phyloP scores from a whole-genome alignment of 2,797 vertebrate species.

The Botia almorhae region DNA sequence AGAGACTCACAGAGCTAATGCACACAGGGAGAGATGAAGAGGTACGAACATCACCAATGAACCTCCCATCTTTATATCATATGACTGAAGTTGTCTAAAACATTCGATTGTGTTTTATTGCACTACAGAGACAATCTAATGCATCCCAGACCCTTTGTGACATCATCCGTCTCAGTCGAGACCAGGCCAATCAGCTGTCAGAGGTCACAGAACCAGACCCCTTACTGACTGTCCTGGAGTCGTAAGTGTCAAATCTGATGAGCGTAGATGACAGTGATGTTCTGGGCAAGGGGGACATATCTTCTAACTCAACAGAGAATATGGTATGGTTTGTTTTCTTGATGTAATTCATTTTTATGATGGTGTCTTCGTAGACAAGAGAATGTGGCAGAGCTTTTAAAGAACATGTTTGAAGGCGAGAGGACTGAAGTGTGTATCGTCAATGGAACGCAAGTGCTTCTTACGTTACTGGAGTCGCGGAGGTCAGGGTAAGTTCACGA shows the following conservation, averaged over 20 bases:
- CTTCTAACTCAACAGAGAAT: neutral
- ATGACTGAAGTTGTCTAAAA: neutral
- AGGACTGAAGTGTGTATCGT: conserved; percentile 90
- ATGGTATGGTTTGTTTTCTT: neutral
- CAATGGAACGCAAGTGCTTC: conserved; percentile 93
- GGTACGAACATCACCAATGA: conserved; percentile 74
- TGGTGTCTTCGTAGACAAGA: conserved; percentile 81
- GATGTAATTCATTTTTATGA: neutral
- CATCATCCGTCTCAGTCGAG: conserved; percentile 93
- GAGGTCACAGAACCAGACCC: conserved; percentile 89
- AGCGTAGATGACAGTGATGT: neutral
- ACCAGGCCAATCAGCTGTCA: conserved; percentile 92
- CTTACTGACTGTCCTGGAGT: conserved; percentile 89
- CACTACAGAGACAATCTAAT: conserved; percentile 88
- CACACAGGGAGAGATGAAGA: conserved; percentile 91
- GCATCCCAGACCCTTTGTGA: conserved; percentile 97
- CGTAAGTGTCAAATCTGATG: conserved; percentile 82
- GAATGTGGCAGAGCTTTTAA: conserved; percentile 90
- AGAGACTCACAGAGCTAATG: conserved; percentile 92
- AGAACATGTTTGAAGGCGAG: conserved; percentile 92
- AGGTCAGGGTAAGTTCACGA: conserved; percentile 85
- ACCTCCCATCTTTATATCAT: neutral
- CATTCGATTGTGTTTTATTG: conserved; percentile 18
- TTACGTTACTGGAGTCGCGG: conserved; percentile 91
- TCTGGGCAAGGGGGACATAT: neutral